phyloP scores from a whole-genome alignment of 2,797 vertebrate genomes.

The Taeniopygia guttata region DNA sequence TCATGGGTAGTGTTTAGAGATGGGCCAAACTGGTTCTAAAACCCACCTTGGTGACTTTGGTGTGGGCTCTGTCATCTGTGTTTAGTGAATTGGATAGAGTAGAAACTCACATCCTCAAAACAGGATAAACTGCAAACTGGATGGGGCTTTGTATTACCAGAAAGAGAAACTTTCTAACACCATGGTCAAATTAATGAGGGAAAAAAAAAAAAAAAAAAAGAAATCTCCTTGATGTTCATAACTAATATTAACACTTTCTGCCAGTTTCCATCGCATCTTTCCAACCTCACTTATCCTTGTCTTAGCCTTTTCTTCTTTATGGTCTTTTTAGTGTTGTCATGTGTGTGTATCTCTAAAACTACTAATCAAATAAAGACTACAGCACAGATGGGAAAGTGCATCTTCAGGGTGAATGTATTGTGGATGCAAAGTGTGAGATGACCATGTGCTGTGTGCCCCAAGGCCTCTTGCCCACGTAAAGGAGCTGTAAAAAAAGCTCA shows the following conservation, averaged over 20 bases:
- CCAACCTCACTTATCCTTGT: not conserved
- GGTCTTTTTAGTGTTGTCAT: not conserved
- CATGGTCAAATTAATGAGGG: not conserved
- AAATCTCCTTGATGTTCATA: not conserved
- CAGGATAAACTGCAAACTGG: not conserved
- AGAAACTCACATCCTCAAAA: not conserved
- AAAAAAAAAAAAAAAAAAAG: not conserved
- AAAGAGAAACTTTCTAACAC: not conserved
- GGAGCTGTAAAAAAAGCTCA: not conserved
- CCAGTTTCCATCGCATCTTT: not conserved
- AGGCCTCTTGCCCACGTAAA: not conserved
- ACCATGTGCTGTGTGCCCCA: not conserved
- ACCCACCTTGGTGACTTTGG: not conserved
- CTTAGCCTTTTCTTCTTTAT: conserved; percentile 47
- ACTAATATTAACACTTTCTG: not conserved
- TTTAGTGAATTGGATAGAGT: not conserved
- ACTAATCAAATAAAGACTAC: not conserved
- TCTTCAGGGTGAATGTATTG: conserved; percentile 55
- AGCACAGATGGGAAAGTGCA: not conserved
- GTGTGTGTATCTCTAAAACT: conserved; percentile 52
- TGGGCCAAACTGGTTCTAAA: conserved; percentile 45
- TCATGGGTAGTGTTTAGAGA: conserved; percentile 23
- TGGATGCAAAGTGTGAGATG: not conserved
- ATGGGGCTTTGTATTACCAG: not conserved
- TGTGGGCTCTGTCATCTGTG: not conserved